Evolutionary conservation across 2,113 vertebrate species (phyloP), one percentile per base, ranked within the genome.

Genomic region (Dromaius novaehollandiae): DNA sequence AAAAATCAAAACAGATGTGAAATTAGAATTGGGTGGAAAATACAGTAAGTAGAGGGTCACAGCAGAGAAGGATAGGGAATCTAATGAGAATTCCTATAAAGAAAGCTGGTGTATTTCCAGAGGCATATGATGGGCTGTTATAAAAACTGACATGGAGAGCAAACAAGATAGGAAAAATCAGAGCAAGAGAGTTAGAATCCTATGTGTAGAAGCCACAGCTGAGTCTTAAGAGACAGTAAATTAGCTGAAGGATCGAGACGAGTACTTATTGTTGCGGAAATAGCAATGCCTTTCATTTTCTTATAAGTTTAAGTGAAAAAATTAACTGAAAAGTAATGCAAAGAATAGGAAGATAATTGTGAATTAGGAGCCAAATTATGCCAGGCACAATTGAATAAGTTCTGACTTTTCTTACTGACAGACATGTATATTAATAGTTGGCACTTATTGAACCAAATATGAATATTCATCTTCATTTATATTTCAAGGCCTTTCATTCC

Each of bases 401-500:
- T 98, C 98, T 97, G 96, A 98, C 98, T 98, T 96, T 98, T 98
- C 98, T 98, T 98, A 98, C 98, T 98, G 98, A 99, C 98, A 99
- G 99, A 99, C 99, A 99, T 99, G 99, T 99, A 99, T 99, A 99
- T 99, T 99, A 99, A 99, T 99, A 99, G 98, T 99, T 99, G 99
- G 99, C 99, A 99, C 98, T 99, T 99, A 99, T 98, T 98, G 98
- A 98, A 98, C 98, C 98, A 99, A 99, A 99, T 99, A 99, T 99
- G 99, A 99, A 99, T 99, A 99, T 99, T 99, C 99, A 99, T 99
- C 98, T 98, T 99, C 99, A 99, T 99, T 99, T 99, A 99, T 99
- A 99, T 99, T 99, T 99, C 99, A 99, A 99, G 99, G 98, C 98
- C 98, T 98, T 99, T 98, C 98, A 98, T 97, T 99, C 99, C 99